Evolutionary conservation across 2,113 vertebrate genomes (phyloP), one percentile per base, ranked within the genome.

Genomic region (Copsychus sechellarum): DNA sequence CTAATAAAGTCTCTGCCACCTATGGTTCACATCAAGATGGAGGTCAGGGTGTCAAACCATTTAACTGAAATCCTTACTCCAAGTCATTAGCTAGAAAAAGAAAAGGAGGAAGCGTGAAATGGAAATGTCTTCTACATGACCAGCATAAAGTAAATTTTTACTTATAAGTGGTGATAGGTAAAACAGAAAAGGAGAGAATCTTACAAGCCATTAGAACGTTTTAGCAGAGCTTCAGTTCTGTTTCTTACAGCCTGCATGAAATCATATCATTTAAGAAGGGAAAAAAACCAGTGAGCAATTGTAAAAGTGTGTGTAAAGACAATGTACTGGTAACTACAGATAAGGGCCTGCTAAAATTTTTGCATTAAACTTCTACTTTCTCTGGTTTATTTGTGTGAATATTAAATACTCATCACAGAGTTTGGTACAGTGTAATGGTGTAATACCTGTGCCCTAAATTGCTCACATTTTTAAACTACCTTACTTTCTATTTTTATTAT

Each of bases 31-130:
- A 97, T 95, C 53, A 96, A 95, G 86, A 94, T 93, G 86, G 90
- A 96, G 88, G 91, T 97, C 94, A 97, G 90, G 73, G 81, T 95
- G 79, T 86, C 97, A 79, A 97, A 61, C 19, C 84, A 95, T 97
- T 97, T 97, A 93, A 96, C 42, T 91, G 50, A 71, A 96, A 96
- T 97, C 60, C 51, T 91, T 95, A 66, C 64, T 69, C 73, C 81
- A 73, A 91, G 72, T 85, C 97, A 95, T 93, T 96, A 95, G 69
- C 81, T 74, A 53, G 81, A 65, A 91, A 95, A 73, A 78, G 56
- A 51, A 67, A 76, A 81, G 64, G 21, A 79, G 60, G 72, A 81
- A 84, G 61, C 0, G 0, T 6, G n/a, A 70, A 83, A 19, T 82
- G 43, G 70, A 84, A 67, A 92, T 88, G 76, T 48, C 58, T 96